Base-by-base conservation (phyloP, 2,113 vertebrate species). In the Apus apus region DNA sequence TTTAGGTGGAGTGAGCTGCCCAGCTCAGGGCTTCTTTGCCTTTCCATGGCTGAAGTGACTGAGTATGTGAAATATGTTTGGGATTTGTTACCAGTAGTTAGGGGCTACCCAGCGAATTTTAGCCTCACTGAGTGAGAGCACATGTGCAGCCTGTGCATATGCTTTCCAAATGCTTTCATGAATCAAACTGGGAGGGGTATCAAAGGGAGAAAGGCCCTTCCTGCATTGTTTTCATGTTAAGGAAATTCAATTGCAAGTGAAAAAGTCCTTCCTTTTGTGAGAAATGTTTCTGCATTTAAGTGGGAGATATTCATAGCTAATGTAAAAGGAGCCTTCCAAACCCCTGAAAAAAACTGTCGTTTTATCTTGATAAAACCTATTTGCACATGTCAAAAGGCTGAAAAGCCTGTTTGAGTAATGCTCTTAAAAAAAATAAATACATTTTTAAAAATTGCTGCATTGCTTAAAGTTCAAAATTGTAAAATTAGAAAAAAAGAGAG, bases 1-100 rank as follows among this genome's bases (percentile, higher is more conserved):
- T 91, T 96, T 96, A 97, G 74, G 80, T 85, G 94, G 93, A 92
- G 86, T 18, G 87, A 87, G 86, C 48, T 38, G 68, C 81, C 75
- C 72, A 48, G 85, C 74, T 94, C 76, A 84, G 15, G 38, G 45
- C 38, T 86, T 9, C 19, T 46, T 87, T 81, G 79, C 30, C 56
- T 82, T 80, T 62, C 87, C 56, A 38, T 32, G 1, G n/a, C 51
- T 54, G 34, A 27, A n/a, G 13, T 21, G 73, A 64, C 60, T 1
- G 5, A 85, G 21, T 26, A 65, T n/a, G n/a, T 79, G 46, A 93
- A 90, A 57, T 56, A 53, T 21, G 54, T 66, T 81, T 79, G 32
- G 66, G 79, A 82, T 95, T 81, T 91, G 51, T 87, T 76, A 29
- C 34, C 2, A 2, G 54, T 51, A 64, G 34, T 76, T 73, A 60